phyloP scores from a whole-genome alignment of 1,140 invertebrate genomes.

The Drosophila tsacasi region DNA sequence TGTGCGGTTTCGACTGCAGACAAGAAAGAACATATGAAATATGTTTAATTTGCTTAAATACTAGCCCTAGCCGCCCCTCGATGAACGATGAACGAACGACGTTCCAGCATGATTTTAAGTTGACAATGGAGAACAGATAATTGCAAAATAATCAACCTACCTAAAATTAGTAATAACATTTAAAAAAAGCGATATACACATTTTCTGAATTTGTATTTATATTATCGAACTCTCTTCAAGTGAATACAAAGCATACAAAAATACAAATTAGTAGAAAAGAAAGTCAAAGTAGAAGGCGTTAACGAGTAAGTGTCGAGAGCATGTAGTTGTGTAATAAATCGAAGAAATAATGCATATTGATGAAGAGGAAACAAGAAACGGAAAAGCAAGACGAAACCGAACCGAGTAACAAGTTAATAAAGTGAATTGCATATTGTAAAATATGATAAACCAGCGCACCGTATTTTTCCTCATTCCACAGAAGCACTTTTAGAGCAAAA shows the following conservation, averaged over 20 bases:
- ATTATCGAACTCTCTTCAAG: slow-evolving; percentile 66
- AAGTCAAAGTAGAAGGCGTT: slow-evolving; percentile 68
- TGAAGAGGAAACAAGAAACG: slow-evolving; percentile 51
- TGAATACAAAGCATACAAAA: slow-evolving; percentile 57
- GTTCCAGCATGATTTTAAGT: slow-evolving; percentile 32
- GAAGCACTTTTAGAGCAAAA: not conserved
- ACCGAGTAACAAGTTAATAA: slow-evolving; percentile 68
- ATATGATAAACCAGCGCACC: slow-evolving; percentile 58
- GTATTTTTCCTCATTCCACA: not conserved
- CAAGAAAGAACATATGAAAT: slow-evolving; percentile 70
- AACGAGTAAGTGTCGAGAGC: slow-evolving; percentile 65
- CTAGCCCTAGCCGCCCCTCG: not conserved
- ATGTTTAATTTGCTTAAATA: slow-evolving; percentile 56
- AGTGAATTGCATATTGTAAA: slow-evolving; percentile 75
- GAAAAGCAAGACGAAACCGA: slow-evolving; percentile 42
- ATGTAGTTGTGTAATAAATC: slow-evolving; percentile 65
- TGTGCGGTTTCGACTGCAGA: slow-evolving; percentile 53
- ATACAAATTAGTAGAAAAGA: slow-evolving; percentile 78
- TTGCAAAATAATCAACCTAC: slow-evolving; percentile 77
- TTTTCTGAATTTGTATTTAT: slow-evolving; percentile 78
- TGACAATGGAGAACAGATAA: slow-evolving; percentile 54
- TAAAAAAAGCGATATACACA: slow-evolving; percentile 62
- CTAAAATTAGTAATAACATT: slow-evolving; percentile 73
- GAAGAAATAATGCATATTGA: slow-evolving; percentile 43
- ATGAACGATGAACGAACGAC: slow-evolving; percentile 7